Base-by-base conservation (phyloP, 2,888 invertebrate genomes). In the Argyresthia goedartella region DNA sequence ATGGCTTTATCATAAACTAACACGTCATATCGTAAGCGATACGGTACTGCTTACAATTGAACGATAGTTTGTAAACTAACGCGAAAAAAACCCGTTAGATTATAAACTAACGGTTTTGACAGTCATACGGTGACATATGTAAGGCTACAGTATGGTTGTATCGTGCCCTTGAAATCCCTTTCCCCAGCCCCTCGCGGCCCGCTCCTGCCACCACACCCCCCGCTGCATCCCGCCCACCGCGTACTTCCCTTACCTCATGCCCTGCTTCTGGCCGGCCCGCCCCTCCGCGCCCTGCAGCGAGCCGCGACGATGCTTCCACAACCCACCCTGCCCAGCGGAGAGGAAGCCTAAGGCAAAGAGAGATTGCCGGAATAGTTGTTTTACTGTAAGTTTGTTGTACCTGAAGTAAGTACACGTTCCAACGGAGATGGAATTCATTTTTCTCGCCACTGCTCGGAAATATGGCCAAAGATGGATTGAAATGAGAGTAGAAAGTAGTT, bases 241-340 rank as follows among this genome's bases (percentile, higher is more conserved):
- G 0, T 73, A 72, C 58, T 85, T 79, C 57, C 82, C 84, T 0
- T 84, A 79, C 59, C 60, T 81, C 49, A 77, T 77, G 79, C 85
- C 85, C 0, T 86, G 85, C 58, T 84, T 60, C 67, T 85, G 82
- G 85, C 82, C 84, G 0, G 65, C 78, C 0, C 60, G 80, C 3
- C 57, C 77, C 0, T 65, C 69, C 1, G 82, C 85, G 0, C 84
- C 85, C 0, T 86, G 85, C 58, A 63, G 61, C 52, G 60, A 64
- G 1, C 84, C 85, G 0, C 51, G 62, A 0, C 60, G 65, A 11
- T 86, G 85, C 63, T 86, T 86, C 66, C 85, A 86, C 59, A 81
- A 74, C 53, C 85, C 85, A 0, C 81, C 81, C 0, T 86, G 85
- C 54, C 58, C 60, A 25, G 60, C 76, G 0, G 70, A 72, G 0